phyloP scores from a whole-genome alignment of 92 coral and sea anemone genomes.

The Zoanthus sansibaricus region DNA sequence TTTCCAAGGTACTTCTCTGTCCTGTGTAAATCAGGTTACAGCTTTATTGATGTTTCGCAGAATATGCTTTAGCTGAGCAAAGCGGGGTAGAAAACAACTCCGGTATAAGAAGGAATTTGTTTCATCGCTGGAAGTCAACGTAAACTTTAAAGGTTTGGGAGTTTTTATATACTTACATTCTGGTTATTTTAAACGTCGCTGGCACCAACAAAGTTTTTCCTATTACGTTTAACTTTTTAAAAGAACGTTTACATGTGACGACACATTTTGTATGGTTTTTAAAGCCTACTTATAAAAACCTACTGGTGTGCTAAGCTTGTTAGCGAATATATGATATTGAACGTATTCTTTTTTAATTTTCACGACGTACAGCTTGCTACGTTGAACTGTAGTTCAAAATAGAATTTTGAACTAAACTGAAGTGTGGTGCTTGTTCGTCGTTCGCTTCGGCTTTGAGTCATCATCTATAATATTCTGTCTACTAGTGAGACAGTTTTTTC shows the following conservation, averaged over 20 bases:
- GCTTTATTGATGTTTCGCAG: constrained; percentile 31
- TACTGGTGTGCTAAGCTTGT: neutral
- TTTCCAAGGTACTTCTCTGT: constrained; percentile 10
- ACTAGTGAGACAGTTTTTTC: no score
- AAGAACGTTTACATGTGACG: neutral
- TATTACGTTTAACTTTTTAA: neutral
- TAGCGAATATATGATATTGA: neutral
- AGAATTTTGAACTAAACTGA: no score
- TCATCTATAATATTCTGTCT: no score
- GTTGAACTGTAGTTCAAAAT: no score
- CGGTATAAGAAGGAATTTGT: neutral
- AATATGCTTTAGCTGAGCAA: constrained; percentile 35
- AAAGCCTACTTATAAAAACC: neutral
- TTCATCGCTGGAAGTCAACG: neutral
- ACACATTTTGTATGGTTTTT: neutral
- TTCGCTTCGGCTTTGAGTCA: no score
- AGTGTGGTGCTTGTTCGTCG: no score
- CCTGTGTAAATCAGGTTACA: constrained; percentile 24
- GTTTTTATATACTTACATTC: neutral
- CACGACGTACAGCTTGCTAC: no score
- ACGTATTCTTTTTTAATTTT: neutral
- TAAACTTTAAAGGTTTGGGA: constrained; percentile 13
- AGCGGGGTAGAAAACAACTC: neutral
- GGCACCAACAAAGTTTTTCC: neutral
- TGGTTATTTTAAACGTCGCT: neutral